A percentile compares a stretch with the other conserved stretches of the same genome.
These are phyloP conservation scores for Sebastes schlegelii DNA, from an alignment of 2,113 vertebrate genomes.

Conservation along the genomic window DNA sequence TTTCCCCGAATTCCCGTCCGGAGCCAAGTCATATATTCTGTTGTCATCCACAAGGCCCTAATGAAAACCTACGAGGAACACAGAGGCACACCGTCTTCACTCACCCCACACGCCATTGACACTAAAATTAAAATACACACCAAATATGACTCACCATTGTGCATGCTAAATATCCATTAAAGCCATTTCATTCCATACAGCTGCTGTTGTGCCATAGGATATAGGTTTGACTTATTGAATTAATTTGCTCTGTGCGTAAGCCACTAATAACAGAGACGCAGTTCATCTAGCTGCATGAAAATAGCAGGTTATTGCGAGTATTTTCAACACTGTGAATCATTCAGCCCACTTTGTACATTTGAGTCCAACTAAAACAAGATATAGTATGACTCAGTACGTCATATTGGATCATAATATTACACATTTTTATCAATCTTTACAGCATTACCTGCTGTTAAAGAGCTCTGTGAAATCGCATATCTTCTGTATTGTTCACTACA, in stretches of 20 bases:
- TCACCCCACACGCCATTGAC: slow-evolving; percentile 48
- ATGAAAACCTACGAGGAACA: slow-evolving; percentile 77
- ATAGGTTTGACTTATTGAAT: slow-evolving; percentile 53
- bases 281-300: slow-evolving; percentile 38
- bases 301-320: slow-evolving; percentile 37
- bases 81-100: slow-evolving; percentile 44
- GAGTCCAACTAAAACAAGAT: slow-evolving; percentile 57
- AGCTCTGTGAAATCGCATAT: slow-evolving; percentile 43
- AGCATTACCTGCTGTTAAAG: slow-evolving; percentile 42
- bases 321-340: slow-evolving; percentile 58
- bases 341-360: not conserved
- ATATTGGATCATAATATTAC: slow-evolving; percentile 44
- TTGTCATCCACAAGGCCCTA: slow-evolving; percentile 74
- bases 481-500: slow-evolving; percentile 47
- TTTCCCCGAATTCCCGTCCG: slow-evolving; percentile 77
- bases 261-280: slow-evolving; percentile 63
- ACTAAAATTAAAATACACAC: slow-evolving; percentile 42
- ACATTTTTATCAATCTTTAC: slow-evolving; percentile 47
- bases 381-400: slow-evolving; percentile 23
- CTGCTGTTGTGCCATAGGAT: slow-evolving; percentile 24
- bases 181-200: slow-evolving; percentile 24
- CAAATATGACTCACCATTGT: slow-evolving; percentile 4
- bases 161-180: slow-evolving; percentile 24
- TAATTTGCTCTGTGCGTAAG: slow-evolving; percentile 31
- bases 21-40: slow-evolving; percentile 82